These are phyloP conservation scores for Podotricha telesiphe DNA, from an alignment of 2,888 invertebrate genomes.

Conservation along the genomic window DNA sequence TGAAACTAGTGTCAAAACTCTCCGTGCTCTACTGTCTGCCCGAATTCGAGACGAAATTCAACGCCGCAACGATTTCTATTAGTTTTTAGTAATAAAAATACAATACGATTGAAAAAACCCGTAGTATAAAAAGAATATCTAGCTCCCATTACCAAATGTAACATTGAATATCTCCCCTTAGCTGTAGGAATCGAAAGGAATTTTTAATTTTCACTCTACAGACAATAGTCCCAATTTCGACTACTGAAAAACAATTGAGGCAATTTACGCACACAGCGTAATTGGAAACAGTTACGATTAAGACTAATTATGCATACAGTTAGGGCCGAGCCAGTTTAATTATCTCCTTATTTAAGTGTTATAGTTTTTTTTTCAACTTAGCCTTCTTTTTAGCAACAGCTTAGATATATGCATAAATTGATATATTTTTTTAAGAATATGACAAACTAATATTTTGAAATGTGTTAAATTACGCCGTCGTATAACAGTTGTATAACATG, in stretches of 20 bases:
- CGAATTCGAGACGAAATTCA: no score
- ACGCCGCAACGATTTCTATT: no score
- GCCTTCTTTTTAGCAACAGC: background rate
- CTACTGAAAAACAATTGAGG: constrained; percentile 46
- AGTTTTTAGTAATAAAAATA: no score
- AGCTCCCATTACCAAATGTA: background rate
- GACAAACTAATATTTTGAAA: background rate
- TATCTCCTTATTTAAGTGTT: constrained; percentile 34
- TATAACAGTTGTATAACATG: no score
- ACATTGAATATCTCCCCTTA: background rate
- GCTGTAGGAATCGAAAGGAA: background rate
- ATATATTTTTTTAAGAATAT: background rate
- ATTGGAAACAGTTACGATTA: constrained; percentile 49
- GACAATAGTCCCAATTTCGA: constrained; percentile 32
- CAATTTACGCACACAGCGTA: constrained; percentile 47
- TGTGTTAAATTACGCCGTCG: no score
- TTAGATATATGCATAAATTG: background rate
- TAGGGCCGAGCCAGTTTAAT: constrained; percentile 49
- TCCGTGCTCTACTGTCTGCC: no score
- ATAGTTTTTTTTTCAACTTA: constrained; percentile 27
- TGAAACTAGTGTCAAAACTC: no score
- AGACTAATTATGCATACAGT: constrained; percentile 52
- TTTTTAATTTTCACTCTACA: constrained; percentile 28
- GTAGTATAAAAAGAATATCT: no score
- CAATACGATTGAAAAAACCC: no score